A percentile compares a stretch with the other conserved stretches of the same genome.
phyloP scores from a whole-genome alignment of 2,797 vertebrate species.

The Micropoecilia bifurca region DNA sequence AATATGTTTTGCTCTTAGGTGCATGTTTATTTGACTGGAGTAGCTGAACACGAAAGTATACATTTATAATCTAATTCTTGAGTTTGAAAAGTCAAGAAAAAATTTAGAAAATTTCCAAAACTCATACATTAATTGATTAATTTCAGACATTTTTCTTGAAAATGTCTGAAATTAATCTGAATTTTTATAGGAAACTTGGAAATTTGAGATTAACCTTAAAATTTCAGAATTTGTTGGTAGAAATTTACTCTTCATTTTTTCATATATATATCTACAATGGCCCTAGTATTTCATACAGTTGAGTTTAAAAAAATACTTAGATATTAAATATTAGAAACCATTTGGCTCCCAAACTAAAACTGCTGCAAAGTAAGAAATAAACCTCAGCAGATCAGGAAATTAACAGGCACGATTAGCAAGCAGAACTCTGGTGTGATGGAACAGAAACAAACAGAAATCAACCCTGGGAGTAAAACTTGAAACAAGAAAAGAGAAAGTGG shows the following conservation, averaged over 20 bases:
- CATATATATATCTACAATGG: too few species aligned
- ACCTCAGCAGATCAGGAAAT: background rate
- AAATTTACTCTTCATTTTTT: too few species aligned
- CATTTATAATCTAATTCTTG: background rate
- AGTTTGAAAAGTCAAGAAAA: too few species aligned
- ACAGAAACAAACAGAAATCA: background rate
- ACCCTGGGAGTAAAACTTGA: background rate
- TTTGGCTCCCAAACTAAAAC: background rate
- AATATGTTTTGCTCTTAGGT: background rate
- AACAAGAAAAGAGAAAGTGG: background rate
- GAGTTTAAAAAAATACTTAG: background rate
- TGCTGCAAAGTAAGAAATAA: background rate
- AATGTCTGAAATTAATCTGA: too few species aligned
- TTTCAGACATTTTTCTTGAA: too few species aligned
- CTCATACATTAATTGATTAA: too few species aligned
- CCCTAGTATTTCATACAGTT: background rate
- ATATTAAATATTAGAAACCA: too few species aligned
- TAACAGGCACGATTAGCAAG: background rate
- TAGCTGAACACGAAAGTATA: background rate
- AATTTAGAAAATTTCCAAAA: too few species aligned
- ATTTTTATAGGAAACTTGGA: too few species aligned
- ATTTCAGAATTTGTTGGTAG: too few species aligned
- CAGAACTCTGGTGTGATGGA: background rate
- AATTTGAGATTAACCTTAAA: too few species aligned
- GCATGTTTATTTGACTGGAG: background rate